Conservation (phyloP, 2,888 invertebrate genomes). For the Cosmia trapezina region DNA sequence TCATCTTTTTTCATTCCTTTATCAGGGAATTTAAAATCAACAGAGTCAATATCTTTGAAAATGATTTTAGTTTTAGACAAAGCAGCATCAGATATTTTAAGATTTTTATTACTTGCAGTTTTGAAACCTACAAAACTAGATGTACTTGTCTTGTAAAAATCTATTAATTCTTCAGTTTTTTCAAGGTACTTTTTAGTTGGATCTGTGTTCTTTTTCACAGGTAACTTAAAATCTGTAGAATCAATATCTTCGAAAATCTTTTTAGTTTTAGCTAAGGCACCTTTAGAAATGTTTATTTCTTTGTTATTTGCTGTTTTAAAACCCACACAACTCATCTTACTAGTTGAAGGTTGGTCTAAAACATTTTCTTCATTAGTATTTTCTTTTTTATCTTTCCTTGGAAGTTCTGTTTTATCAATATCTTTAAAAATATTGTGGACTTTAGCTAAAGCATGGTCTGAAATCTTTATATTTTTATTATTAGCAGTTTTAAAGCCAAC, state of each 20-base stretch:
- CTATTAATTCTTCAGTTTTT: neutral
- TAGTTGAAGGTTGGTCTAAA: neutral
- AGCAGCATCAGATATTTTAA: constrained; percentile 33
- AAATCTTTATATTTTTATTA: constrained; percentile 44
- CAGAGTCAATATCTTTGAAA: constrained; percentile 53
- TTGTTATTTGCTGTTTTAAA: constrained; percentile 35
- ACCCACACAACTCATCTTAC: neutral
- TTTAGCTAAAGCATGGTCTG: constrained; percentile 39
- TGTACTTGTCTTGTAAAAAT: constrained; percentile 4
- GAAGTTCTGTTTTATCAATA: constrained; percentile 27
- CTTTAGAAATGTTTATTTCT: constrained; percentile 8
- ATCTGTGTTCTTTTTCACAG: constrained; percentile 1
- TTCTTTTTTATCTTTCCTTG: neutral
- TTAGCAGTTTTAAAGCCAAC: constrained; percentile 44
- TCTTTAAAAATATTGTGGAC: constrained; percentile 37
- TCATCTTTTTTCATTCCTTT: neutral
- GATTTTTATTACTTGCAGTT: constrained; percentile 43
- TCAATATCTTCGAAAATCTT: constrained; percentile 25
- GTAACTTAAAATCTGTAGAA: neutral
- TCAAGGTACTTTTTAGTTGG: neutral
- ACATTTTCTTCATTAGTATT: neutral
- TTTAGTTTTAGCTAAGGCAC: constrained; percentile 17
- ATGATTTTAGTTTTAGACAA: constrained; percentile 25
- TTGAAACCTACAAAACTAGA: constrained; percentile 30
- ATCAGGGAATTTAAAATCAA: constrained; percentile 6